phyloP scores from a whole-genome alignment of 1,140 invertebrate species.

The Dreissena polymorpha region DNA sequence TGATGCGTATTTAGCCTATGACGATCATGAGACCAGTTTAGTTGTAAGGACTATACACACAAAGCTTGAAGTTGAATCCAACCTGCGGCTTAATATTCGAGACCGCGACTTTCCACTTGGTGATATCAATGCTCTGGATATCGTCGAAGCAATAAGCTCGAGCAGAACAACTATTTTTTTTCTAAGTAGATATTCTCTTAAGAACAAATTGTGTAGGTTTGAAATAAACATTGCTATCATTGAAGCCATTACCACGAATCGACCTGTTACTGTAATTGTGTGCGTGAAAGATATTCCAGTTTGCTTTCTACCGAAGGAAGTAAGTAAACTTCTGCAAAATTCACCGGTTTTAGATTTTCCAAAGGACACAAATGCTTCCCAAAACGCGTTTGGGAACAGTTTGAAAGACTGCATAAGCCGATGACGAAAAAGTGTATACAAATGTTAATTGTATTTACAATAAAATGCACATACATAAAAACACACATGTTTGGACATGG shows the following conservation, averaged over 20 bases:
- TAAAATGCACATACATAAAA: too few relatives aligned
- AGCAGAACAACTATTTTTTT: conserved; percentile 84
- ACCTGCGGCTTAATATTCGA: conserved; percentile 58
- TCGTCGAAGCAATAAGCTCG: conserved; percentile 82
- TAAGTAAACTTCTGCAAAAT: conserved; percentile 53
- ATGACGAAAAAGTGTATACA: too few relatives aligned
- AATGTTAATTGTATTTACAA: too few relatives aligned
- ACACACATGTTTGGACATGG: too few relatives aligned
- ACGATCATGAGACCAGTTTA: conserved; percentile 52
- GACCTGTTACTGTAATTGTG: conserved; percentile 59
- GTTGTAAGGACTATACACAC: conserved; percentile 42
- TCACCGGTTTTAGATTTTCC: conserved; percentile 50
- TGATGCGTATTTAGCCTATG: conserved; percentile 64
- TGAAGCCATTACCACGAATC: conserved; percentile 57
- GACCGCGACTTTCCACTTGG: conserved; percentile 63
- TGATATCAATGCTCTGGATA: conserved; percentile 82
- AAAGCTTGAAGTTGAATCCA: conserved; percentile 36
- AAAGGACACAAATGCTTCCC: not conserved
- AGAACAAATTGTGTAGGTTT: conserved; percentile 85
- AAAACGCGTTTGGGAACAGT: too few relatives aligned
- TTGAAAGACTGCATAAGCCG: too few relatives aligned
- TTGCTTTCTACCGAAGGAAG: conserved; percentile 38
- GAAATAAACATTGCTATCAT: conserved; percentile 81
- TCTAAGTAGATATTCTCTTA: conserved; percentile 83
- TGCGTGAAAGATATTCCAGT: conserved; percentile 53